These are phyloP conservation scores for Gadopsis bispinosus DNA, from an alignment of 2,797 vertebrate species.

Conservation along the genomic window DNA sequence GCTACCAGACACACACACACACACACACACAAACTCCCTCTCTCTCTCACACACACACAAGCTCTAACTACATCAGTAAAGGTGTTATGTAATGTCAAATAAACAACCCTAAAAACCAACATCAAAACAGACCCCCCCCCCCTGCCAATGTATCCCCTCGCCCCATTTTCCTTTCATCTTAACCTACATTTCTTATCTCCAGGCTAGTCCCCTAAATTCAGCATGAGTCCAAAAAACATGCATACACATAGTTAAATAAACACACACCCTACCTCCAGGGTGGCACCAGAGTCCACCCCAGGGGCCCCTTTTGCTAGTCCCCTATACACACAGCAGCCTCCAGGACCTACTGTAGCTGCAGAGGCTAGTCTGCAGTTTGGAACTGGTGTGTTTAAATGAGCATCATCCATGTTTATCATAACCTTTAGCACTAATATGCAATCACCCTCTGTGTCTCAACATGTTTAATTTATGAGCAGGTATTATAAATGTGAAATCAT, in stretches of 20 bases:
- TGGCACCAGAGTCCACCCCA: slow-evolving; percentile 48
- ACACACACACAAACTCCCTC: slow-evolving; percentile 22
- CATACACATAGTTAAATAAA: slow-evolving; percentile 68
- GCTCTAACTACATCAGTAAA: slow-evolving; percentile 63
- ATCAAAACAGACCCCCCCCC: slow-evolving; percentile 49
- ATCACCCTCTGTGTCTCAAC: slow-evolving; percentile 50
- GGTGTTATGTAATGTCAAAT: slow-evolving; percentile 76
- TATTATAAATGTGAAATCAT: slow-evolving; percentile 64
- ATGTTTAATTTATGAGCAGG: slow-evolving; percentile 65
- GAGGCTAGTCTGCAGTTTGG: slow-evolving; percentile 25
- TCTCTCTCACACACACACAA: slow-evolving; percentile 43
- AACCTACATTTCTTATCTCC: slow-evolving; percentile 68
- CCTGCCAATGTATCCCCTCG: slow-evolving; percentile 59
- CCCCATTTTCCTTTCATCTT: slow-evolving; percentile 77
- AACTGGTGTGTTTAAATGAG: slow-evolving; percentile 38
- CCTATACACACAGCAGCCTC: slow-evolving; percentile 43
- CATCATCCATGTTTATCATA: slow-evolving; percentile 59
- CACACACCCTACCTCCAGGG: slow-evolving; percentile 59
- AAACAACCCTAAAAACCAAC: slow-evolving; percentile 75
- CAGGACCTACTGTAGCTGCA: slow-evolving; percentile 36
- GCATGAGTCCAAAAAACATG: slow-evolving; percentile 59
- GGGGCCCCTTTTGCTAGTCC: slow-evolving; percentile 55
- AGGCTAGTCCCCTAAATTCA: slow-evolving; percentile 63
- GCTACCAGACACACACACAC: slow-evolving; percentile 52
- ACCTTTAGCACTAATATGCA: slow-evolving; percentile 57